A percentile compares a stretch with the other conserved stretches of the same genome.
Evolutionary conservation across 2,888 invertebrate genomes (phyloP).

Genomic region (Melieria picta): DNA sequence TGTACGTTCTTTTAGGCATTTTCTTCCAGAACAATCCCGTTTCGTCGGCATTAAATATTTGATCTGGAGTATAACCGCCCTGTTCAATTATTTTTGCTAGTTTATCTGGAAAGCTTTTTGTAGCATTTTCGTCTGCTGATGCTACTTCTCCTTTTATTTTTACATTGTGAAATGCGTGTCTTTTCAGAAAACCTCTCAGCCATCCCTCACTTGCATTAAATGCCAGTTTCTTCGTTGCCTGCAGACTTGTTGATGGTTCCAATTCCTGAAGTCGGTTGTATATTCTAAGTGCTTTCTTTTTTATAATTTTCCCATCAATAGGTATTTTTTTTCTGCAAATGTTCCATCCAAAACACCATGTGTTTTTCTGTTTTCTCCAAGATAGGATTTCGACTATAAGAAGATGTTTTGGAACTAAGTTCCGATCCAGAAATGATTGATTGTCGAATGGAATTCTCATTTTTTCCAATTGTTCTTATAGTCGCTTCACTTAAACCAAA

Average conservation of each 20-base stretch:
- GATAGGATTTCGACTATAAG: slow-evolving; percentile 25
- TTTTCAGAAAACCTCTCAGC: not conserved
- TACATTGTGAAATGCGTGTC: too few species aligned
- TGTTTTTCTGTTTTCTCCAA: slow-evolving; percentile 24
- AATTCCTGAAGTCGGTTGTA: not conserved
- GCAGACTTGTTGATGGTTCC: too few species aligned
- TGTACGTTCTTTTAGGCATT: slow-evolving; percentile 46
- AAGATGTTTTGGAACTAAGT: slow-evolving; percentile 30
- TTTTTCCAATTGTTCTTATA: slow-evolving; percentile 17
- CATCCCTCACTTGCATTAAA: not conserved
- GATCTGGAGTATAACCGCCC: slow-evolving; percentile 40
- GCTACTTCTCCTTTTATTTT: too few species aligned
- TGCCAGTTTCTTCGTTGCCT: not conserved
- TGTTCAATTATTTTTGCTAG: slow-evolving; percentile 25
- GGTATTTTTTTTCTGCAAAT: slow-evolving; percentile 11
- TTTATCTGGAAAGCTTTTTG: slow-evolving; percentile 32
- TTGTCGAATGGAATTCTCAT: slow-evolving; percentile 22
- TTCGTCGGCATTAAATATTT: slow-evolving; percentile 48
- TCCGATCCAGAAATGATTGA: slow-evolving; percentile 30
- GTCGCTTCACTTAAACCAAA: not conserved
- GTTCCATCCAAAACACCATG: slow-evolving; percentile 23
- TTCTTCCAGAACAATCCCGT: slow-evolving; percentile 48
- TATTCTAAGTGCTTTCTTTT: not conserved
- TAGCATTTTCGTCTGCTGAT: slow-evolving; percentile 40
- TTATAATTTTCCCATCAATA: slow-evolving; percentile 2